Base-by-base conservation (phyloP, 2,113 vertebrate genomes). In the Nannospalax galili region DNA sequence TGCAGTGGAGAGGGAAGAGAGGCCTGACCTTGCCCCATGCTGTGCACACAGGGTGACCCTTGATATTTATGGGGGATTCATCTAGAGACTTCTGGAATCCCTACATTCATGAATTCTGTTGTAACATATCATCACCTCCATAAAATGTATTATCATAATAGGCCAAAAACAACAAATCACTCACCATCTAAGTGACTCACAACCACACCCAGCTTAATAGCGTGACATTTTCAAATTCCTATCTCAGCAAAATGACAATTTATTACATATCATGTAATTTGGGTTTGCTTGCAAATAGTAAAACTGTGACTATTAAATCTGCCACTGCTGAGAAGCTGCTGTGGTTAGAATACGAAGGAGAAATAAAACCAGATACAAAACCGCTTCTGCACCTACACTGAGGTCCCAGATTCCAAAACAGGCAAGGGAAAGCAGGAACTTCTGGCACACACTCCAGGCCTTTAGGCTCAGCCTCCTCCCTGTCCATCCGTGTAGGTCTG, bases 171-270 rank as follows among this genome's bases (percentile, higher is more conserved):
- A 94, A 62, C 16, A 77, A 79, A 67, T 85, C 81, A 90, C 20
- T 42, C 62, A 52, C 26, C 12, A 22, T 26, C 45, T 91, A 82
- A 92, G 45, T 90, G 73, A 85, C 92, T 96, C 7, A 30, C 12
- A 69, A 87, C 91, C 82, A 94, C 70, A 75, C 60, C 69, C 30
- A 65, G 65, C 30, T 79, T 92, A 82, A 93, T 2, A 85, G 58
- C 30, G 2, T 58, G 64, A 85, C 70, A 37, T 32, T 87, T 95
- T 80, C 79, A 89, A 97, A 87, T 79, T 89, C n/a, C 80, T 91
- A 72, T 84, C 70, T 94, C 93, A 95, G 90, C 86, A 92, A 95
- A 92, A 94, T 84, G 91, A 94, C 82, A 70, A 86, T 92, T 90
- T 80, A 90, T 78, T 92, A 78, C 5, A 64, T 58, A 78, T 28